Percentiles rank a stretch among this genome's conserved stretches.
Evolutionary conservation across 2,113 vertebrate genomes (phyloP).

Genomic region (Girardinichthys multiradiatus): DNA sequence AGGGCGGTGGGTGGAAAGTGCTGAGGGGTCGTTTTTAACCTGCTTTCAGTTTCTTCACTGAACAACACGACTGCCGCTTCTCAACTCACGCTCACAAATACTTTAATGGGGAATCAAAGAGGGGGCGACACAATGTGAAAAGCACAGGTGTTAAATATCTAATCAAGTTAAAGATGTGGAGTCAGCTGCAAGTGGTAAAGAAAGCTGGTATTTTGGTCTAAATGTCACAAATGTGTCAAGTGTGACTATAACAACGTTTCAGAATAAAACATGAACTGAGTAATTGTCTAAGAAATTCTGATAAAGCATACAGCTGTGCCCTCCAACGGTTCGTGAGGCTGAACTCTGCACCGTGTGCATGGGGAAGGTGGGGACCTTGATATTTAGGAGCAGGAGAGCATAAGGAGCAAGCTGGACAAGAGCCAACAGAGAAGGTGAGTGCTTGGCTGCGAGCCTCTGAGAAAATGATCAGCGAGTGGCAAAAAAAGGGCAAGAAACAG

Average conservation of each 20-base stretch:
- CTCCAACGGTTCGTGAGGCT: neutral
- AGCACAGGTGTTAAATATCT: neutral
- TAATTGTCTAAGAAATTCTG: neutral
- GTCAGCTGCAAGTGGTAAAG: slow-evolving; percentile 8
- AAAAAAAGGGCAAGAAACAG: slow-evolving; percentile 33
- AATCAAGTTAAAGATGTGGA: neutral
- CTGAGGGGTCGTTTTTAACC: slow-evolving; percentile 21
- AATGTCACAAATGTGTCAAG: slow-evolving; percentile 19
- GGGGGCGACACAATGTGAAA: neutral
- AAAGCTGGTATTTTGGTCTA: slow-evolving; percentile 25
- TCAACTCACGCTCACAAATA: neutral
- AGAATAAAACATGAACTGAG: neutral
- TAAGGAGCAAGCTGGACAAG: neutral
- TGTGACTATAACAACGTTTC: neutral
- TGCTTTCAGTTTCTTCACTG: slow-evolving; percentile 36
- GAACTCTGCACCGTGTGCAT: neutral
- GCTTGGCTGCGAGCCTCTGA: slow-evolving; percentile 27
- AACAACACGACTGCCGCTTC: too few relatives aligned
- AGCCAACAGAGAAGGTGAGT: slow-evolving; percentile 16
- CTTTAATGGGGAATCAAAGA: neutral
- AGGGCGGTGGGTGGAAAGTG: slow-evolving; percentile 23
- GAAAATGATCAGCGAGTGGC: slow-evolving; percentile 48
- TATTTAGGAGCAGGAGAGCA: neutral
- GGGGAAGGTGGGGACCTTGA: neutral
- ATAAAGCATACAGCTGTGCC: neutral